Base-by-base conservation (phyloP, 1,140 invertebrate species). In the Tetranychus cinnabarinus region DNA sequence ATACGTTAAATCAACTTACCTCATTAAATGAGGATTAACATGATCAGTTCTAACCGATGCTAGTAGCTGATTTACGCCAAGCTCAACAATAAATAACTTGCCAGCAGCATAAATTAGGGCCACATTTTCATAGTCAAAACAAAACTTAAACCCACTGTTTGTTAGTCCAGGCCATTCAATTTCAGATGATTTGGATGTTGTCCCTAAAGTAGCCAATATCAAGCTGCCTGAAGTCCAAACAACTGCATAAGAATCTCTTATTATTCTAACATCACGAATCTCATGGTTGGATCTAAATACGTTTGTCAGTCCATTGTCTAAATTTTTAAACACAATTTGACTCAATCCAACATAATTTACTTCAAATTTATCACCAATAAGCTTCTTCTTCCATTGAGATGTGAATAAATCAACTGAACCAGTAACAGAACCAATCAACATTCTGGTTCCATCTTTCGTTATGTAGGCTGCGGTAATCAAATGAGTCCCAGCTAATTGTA, bases 11-110 rank as follows among this genome's bases (percentile, higher is more conserved):
- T n/a, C n/a, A 2, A 58, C 52, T 52, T 62, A 73, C 72, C 72
- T 93, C 46, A 97, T 83, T 4, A 97, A 80, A 71, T 97, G 91
- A 2, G 92, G 91, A 77, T 95, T 97, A 60, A 91, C 86, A 65
- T 92, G 89, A 70, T 97, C 93, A 1, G 92, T 96, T 56, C 92
- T 73, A 12, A 95, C 90, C 31, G 87, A 91, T 54, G 86, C 86
- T 23, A 96, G 71, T 1, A 92, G 80, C 63, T 85, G 81, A 73
- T 92, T 85, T 42, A 82, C 80, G 0, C 92, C 92, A 71, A 97
- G 97, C 71, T 97, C 92, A 2, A 97, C 82, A 2, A 98, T 75
- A 63, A 82, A 86, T 46, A 97, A 74, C 72, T 97, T 91, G 0
- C 92, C 92, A 4, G 82, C 80, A 65, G 82, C 84, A 66, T 88